phyloP scores from a whole-genome alignment of 1,140 invertebrate genomes.

The Calosoma granatense region DNA sequence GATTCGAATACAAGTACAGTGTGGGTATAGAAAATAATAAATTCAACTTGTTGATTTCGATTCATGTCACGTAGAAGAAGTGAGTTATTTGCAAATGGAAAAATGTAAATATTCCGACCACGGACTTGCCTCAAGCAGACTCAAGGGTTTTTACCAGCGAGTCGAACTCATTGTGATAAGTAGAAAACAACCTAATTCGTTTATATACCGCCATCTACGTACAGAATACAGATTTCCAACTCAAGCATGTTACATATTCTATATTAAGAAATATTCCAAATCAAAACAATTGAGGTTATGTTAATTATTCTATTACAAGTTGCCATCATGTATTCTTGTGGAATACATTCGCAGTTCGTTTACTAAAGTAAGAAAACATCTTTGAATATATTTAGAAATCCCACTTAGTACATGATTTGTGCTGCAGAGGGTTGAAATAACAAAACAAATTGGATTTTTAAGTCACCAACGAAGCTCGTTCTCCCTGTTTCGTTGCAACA shows the following conservation, averaged over 20 bases:
- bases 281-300: no score
- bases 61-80: neutral
- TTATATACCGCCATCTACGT: neutral
- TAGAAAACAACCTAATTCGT: slow-evolving; percentile 7
- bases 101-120: slow-evolving; percentile 8
- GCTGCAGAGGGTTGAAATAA: no score
- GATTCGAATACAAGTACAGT: no score
- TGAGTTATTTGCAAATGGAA: slow-evolving; percentile 4
- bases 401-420: no score
- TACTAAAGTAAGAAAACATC: no score
- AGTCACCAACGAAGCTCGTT: neutral
- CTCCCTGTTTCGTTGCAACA: neutral
- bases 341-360: no score
- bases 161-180: slow-evolving; percentile 6
- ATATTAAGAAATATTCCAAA: no score
- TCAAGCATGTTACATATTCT: no score
- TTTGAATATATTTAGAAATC: no score
- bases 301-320: no score
- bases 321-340: no score
- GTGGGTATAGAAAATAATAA: slow-evolving; percentile 3
- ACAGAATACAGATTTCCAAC: slow-evolving; percentile 1
- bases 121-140: neutral
- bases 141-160: neutral
- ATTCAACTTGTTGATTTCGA: slow-evolving; percentile 2
- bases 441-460: neutral